A percentile compares a stretch with the other conserved stretches of the same genome.
These are phyloP conservation scores for Lycia hirtaria DNA, from an alignment of 2,888 invertebrate genomes.

Conservation along the genomic window DNA sequence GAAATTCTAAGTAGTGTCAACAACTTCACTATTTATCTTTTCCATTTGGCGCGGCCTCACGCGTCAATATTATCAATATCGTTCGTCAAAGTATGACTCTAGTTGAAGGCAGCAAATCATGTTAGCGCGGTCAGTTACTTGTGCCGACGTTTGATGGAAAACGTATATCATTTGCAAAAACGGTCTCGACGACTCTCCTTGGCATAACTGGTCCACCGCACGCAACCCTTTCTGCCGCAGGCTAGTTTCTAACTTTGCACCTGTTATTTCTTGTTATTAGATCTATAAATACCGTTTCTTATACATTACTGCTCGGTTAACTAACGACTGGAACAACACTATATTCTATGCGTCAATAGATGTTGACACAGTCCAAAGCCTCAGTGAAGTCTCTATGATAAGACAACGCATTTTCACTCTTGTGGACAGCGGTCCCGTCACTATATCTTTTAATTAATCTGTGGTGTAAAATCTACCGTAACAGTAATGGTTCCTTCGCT, in stretches of 20 bases:
- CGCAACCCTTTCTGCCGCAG: slow-evolving; percentile 74
- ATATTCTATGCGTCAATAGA: slow-evolving; percentile 18
- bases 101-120: slow-evolving; percentile 38
- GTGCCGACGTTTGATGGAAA: slow-evolving; percentile 70
- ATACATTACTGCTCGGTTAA: slow-evolving; percentile 20
- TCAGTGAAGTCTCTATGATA: slow-evolving; percentile 55
- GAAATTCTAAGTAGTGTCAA: slow-evolving; percentile 33
- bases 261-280: slow-evolving; percentile 51
- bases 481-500: slow-evolving; percentile 59
- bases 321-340: not conserved
- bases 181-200: slow-evolving; percentile 69
- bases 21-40: slow-evolving; percentile 26
- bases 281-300: slow-evolving; percentile 58
- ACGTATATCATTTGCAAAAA: slow-evolving; percentile 77
- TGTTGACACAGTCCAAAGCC: slow-evolving; percentile 47
- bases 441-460: slow-evolving; percentile 84
- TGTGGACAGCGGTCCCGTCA: slow-evolving; percentile 55
- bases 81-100: slow-evolving; percentile 35
- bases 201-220: slow-evolving; percentile 76
- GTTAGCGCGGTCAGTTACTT: slow-evolving; percentile 44
- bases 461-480: slow-evolving; percentile 32
- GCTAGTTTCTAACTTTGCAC: slow-evolving; percentile 73
- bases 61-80: slow-evolving; percentile 22
- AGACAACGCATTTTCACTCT: slow-evolving; percentile 75
- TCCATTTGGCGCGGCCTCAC: slow-evolving; percentile 22